These are phyloP conservation scores for Lepus oiostolus DNA, from an alignment of 2,797 vertebrate genomes.

Conservation along the genomic window DNA sequence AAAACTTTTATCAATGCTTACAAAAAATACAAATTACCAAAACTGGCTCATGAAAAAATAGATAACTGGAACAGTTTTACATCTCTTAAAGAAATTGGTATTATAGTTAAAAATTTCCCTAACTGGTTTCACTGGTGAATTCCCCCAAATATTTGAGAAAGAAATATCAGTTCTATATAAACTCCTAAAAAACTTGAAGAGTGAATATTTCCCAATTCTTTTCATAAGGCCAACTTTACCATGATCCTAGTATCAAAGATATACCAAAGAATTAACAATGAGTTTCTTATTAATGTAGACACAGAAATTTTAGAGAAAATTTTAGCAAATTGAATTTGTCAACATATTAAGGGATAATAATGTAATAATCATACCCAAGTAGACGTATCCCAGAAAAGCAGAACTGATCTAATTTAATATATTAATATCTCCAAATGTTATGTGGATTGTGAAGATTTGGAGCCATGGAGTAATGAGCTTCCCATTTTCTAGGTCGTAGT, in stretches of 20 bases:
- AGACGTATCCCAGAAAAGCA: conserved; percentile 16
- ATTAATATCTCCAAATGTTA: not conserved
- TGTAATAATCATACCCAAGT: no score
- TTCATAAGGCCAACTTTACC: not conserved
- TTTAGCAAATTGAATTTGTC: not conserved
- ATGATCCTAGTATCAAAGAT: not conserved
- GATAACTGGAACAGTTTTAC: not conserved
- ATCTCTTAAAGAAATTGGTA: not conserved
- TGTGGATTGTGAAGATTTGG: not conserved
- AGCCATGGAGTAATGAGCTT: not conserved
- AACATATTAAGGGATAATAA: not conserved
- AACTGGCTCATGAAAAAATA: not conserved
- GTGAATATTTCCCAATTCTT: not conserved
- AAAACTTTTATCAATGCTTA: no score
- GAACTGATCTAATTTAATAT: not conserved
- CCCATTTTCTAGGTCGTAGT: not conserved
- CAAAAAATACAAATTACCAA: no score
- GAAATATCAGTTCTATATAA: not conserved
- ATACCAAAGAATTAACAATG: not conserved
- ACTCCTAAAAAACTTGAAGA: conserved; percentile 19
- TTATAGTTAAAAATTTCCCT: not conserved
- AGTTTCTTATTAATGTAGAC: not conserved
- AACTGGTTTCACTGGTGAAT: not conserved
- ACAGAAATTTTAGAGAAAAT: not conserved
- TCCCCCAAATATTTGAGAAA: no score